Base-by-base conservation (phyloP, 2,888 invertebrate species). In the Arenicola marina region DNA sequence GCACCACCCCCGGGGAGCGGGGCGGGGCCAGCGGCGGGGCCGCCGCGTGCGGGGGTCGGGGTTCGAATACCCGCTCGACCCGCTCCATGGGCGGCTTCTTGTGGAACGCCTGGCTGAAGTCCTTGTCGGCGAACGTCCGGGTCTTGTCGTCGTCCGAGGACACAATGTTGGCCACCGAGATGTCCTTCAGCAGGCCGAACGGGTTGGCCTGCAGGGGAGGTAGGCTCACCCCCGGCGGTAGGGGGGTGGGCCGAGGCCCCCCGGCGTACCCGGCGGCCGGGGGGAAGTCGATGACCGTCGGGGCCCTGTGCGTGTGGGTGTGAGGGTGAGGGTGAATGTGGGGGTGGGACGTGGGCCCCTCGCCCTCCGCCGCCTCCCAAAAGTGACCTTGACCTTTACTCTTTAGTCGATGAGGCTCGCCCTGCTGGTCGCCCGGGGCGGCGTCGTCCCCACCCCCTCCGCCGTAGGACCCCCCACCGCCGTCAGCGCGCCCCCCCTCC, bases 111-210 rank as follows among this genome's bases (percentile, higher is more conserved):
- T 62, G 66, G 45, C 64, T 66, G 60, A 70, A 69, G 55, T 70
- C 66, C 65, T 81, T 81, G 11, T 38, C 54, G 11, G 56, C 48
- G 67, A 82, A 81, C 33, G 76, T 73, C 60, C 72, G 74, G 4
- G 77, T 80, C 62, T 82, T 82, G 62, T 80, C 79, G 1, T 67
- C 66, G 38, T 80, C 80, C 28, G 62, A 70, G 4, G 77, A 61
- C 58, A 77, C 73, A 51, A 81, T 79, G 67, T 81, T 81, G 11
- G 77, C 75, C 28, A 81, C 78, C n/a, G 78, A 78, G 18, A 82
- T 66, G 62, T 81, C 79, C 66, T 82, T 82, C 38, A 82, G 80
- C 3, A 77, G 65, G 18, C 82, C 82, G 70, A 82, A 82, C 51
- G 63, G 56, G 48, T 70, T 69, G 2, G 63, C 43, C 21, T 51